phyloP scores from a whole-genome alignment of 2,888 invertebrate species.

The Ctenicera cuprea region DNA sequence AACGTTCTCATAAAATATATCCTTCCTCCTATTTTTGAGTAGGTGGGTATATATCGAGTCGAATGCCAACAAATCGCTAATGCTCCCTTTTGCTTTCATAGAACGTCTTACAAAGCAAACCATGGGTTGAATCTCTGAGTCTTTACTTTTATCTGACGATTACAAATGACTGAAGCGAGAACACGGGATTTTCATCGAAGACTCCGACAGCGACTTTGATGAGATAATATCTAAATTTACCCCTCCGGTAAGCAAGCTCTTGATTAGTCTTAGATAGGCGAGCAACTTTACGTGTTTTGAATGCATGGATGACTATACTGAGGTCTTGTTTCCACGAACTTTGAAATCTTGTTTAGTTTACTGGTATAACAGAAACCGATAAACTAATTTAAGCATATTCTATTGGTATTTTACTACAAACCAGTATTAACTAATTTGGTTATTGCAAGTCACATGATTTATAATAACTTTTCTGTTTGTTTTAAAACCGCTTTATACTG shows the following conservation, averaged over 20 bases:
- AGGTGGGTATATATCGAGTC: not conserved
- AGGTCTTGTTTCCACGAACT: constrained; percentile 31
- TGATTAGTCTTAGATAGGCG: constrained; percentile 61
- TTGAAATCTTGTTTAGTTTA: not conserved
- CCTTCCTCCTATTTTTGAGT: not conserved
- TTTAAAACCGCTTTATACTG: no score
- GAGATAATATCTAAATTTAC: constrained; percentile 62
- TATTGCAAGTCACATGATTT: no score
- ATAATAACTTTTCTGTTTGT: no score
- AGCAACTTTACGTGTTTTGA: constrained; percentile 60
- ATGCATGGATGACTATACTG: constrained; percentile 44
- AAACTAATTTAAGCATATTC: not conserved
- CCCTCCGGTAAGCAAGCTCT: constrained; percentile 57
- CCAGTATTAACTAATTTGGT: no score
- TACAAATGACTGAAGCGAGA: constrained; percentile 48
- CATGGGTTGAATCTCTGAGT: constrained; percentile 19
- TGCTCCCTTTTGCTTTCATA: constrained; percentile 12
- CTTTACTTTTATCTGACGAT: constrained; percentile 39
- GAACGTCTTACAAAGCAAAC: not conserved
- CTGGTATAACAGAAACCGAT: not conserved
- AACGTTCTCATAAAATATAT: constrained; percentile 7
- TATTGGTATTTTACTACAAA: no score
- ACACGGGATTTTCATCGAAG: constrained; percentile 53
- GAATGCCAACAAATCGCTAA: constrained; percentile 5
- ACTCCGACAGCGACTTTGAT: constrained; percentile 56